Evolutionary conservation across 2,888 invertebrate genomes (phyloP), one percentile per base, ranked within the genome.

Genomic region (Cheilosia impressa): DNA sequence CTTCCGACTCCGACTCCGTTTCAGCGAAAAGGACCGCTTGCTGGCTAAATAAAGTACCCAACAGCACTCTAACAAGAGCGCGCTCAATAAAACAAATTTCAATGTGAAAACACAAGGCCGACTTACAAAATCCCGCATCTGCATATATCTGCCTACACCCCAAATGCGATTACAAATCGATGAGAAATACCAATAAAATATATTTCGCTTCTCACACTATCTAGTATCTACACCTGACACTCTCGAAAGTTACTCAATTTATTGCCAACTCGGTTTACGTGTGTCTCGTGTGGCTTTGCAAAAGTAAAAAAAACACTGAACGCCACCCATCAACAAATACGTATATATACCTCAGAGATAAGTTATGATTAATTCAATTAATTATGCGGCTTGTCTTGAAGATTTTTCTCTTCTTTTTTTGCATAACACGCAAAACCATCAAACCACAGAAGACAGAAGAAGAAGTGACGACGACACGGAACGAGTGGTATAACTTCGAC

Each of bases 101-200:
- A 58, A 41, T 58, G 52, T 22, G 76, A 76, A 38, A 34, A 31
- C 31, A 31, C 52, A 84, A 69, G 73, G 75, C 65, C 53, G 79
- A 76, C 80, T 60, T 60, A 43, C 60, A 60, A 60, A 60, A 60
- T 52, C 22, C 4, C 81, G 19, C 63, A 81, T 81, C 34, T 24
- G 38, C 57, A n/a, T 43, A 34, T 34, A 65, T 6, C 38, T 41
- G 9, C 9, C 38, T 41, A 31, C 9, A 31, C 31, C 2, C 53
- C 17, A 43, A 41, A 58, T 17, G 27, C 60, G 34, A 66, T 75
- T 75, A 66, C 75, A 75, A 75, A 75, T 75, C 50, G 45, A 45
- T 47, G 45, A 38, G 52, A 65, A 19, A 57, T 41, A 24, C 17
- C 52, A n/a, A 19, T 65, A 10, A 15, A 27, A 17, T 6, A 47